Evolutionary conservation across 1,140 invertebrate genomes (phyloP).

Genomic region (Pseudomyrmex cubaensis): DNA sequence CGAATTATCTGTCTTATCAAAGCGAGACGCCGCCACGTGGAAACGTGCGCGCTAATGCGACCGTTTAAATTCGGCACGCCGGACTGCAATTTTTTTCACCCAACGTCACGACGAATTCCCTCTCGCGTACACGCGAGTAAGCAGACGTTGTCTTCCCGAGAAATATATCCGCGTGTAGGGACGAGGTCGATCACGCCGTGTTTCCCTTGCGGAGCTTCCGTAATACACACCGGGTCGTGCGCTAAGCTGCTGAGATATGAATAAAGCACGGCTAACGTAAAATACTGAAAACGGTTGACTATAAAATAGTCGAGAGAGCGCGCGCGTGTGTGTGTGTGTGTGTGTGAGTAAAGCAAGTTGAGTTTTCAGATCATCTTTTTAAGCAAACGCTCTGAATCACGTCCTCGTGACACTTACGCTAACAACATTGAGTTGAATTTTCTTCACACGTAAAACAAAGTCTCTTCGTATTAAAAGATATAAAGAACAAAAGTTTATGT

Average conservation of each 20-base stretch:
- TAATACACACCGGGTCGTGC: slow-evolving; percentile 18
- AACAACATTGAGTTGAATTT: too few relatives aligned
- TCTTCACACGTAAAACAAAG: too few relatives aligned
- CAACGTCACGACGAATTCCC: slow-evolving; percentile 18
- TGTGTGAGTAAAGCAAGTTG: too few relatives aligned
- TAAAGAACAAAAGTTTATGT: too few relatives aligned
- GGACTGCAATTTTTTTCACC: slow-evolving; percentile 17
- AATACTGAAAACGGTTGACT: slow-evolving; percentile 3
- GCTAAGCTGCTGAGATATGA: slow-evolving; percentile 36
- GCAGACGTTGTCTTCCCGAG: background rate
- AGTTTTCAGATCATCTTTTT: too few relatives aligned
- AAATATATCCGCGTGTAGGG: background rate
- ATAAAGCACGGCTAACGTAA: slow-evolving; percentile 33
- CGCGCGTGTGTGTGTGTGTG: too few relatives aligned
- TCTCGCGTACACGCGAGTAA: slow-evolving; percentile 6
- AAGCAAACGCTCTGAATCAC: too few relatives aligned
- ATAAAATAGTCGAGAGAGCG: background rate
- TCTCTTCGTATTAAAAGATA: too few relatives aligned
- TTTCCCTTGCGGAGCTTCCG: slow-evolving; percentile 1
- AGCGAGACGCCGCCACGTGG: background rate
- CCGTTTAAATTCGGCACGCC: slow-evolving; percentile 36
- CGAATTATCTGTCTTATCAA: slow-evolving; percentile 42
- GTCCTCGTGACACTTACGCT: too few relatives aligned
- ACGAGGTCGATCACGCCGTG: background rate
- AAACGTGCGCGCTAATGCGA: slow-evolving; percentile 13